Conservation (phyloP, 2,797 vertebrate genomes). For the Enteromius fasciolatus region DNA sequence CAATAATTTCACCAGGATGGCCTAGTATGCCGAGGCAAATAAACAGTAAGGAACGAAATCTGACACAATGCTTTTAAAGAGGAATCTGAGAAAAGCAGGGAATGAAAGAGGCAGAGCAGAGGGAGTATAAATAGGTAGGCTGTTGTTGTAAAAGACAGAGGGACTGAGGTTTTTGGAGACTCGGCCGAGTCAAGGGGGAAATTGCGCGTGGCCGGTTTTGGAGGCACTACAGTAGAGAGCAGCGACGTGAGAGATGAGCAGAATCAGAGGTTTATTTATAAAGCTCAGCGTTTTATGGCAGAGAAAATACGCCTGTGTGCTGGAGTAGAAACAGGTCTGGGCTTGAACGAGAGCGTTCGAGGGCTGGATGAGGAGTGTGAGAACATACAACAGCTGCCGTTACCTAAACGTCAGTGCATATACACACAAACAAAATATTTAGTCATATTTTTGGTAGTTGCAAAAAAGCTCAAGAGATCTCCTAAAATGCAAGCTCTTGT, state of each 20-base stretch:
- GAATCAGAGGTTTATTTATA: slow-evolving; percentile 55
- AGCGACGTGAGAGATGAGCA: slow-evolving; percentile 41
- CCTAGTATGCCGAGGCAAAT: slow-evolving; percentile 45
- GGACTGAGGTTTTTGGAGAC: slow-evolving; percentile 20
- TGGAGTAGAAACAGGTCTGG: slow-evolving; percentile 31
- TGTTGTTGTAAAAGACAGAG: slow-evolving; percentile 36
- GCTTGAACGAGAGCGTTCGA: background rate
- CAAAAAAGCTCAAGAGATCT: slow-evolving; percentile 2
- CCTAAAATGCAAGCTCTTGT: background rate
- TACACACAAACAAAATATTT: slow-evolving; percentile 4
- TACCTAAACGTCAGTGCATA: background rate
- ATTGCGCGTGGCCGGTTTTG: slow-evolving; percentile 43
- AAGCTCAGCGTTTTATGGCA: slow-evolving; percentile 37
- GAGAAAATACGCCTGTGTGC: slow-evolving; percentile 32
- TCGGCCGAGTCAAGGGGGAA: slow-evolving; percentile 38
- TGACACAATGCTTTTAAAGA: slow-evolving; percentile 23
- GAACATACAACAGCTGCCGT: slow-evolving; percentile 5
- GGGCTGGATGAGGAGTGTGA: background rate
- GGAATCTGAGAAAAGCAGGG: slow-evolving; percentile 16
- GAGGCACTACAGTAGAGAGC: slow-evolving; percentile 35
- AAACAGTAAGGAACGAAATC: slow-evolving; percentile 47
- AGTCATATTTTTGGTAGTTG: slow-evolving; percentile 6
- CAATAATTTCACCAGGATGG: slow-evolving; percentile 17
- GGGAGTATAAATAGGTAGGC: slow-evolving; percentile 43
- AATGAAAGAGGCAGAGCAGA: slow-evolving; percentile 16